Evolutionary conservation across 2,113 vertebrate genomes (phyloP), one percentile per base, ranked within the genome.

Genomic region (Lepus europaeus): DNA sequence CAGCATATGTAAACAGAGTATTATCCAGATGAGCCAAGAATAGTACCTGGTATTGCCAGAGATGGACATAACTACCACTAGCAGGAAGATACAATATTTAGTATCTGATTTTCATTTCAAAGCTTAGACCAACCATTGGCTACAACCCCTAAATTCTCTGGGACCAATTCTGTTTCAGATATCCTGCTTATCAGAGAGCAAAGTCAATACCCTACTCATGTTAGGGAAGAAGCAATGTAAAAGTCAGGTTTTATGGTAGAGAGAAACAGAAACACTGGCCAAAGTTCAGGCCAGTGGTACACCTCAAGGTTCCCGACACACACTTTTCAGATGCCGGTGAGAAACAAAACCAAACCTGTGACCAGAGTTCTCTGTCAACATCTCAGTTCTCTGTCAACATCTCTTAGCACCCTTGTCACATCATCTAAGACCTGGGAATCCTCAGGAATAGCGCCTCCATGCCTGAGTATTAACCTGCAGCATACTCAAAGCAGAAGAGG

Each of bases 21-120:
- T 87, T 83, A 31, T 36, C 53, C 56, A 9, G 83, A 80, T 51
- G 76, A 74, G n/a, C 31, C 91, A 66, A 61, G 79, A 88, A 66
- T 20, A 88, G 56, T 23, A 59, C 19, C 61, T 11, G 31, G 1
- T 66, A 16, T 59, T 72, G 80, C 39, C 23, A 86, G 3, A 81
- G 86, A 78, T 11, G 13, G 87, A 49, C 39, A 19, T 6, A 78
- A 63, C 23, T 78, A 61, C 80, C 22, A 31, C 1, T 10, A 95
- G 64, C 33, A 95, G 73, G 77, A 95, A 90, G 93, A 89, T 17
- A 51, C 2, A 68, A 59, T 5, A 33, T 36, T 86, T 25, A 76
- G 51, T 77, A 27, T 74, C 88, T 69, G 86, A 73, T 49, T 95
- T 83, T 68, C 74, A 72, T 64, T 31, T 73, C 49, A 83, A 78